Percentiles rank a stretch among this genome's conserved stretches.
These are phyloP conservation scores for Conops quadrifasciatus DNA, from an alignment of 2,888 invertebrate genomes.

Conservation along the genomic window DNA sequence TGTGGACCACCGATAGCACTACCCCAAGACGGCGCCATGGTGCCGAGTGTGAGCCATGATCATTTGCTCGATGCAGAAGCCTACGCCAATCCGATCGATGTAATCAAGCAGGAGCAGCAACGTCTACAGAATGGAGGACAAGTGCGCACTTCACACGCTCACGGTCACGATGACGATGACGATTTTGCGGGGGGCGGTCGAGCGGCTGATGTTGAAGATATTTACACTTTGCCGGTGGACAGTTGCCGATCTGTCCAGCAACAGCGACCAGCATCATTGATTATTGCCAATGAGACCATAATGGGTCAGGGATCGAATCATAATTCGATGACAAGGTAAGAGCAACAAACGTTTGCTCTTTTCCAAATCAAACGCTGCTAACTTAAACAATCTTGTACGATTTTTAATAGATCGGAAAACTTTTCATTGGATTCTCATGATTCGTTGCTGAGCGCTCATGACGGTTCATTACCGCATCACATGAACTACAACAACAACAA, in stretches of 20 bases:
- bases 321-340: conserved; percentile 59
- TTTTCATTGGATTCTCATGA: conserved; percentile 60
- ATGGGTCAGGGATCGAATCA: conserved; percentile 46
- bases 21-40: conserved; percentile 55
- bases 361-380: background rate
- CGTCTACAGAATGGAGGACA: conserved; percentile 55
- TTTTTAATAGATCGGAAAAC: conserved; percentile 53
- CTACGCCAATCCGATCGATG: conserved; percentile 69
- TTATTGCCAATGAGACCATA: conserved; percentile 51
- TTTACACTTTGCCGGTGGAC: conserved; percentile 63
- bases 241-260: conserved; percentile 53
- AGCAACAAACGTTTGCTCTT: background rate
- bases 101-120: conserved; percentile 61
- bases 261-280: conserved; percentile 52
- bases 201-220: conserved; percentile 59
- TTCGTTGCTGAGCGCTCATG: conserved; percentile 52
- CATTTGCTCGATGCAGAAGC: conserved; percentile 59
- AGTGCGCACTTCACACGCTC: conserved; percentile 26
- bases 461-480: conserved; percentile 49
- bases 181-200: conserved; percentile 49
- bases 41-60: conserved; percentile 36
- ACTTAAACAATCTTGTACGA: background rate
- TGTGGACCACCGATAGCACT: conserved; percentile 61
- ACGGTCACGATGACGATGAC: conserved; percentile 51
- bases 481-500: conserved; percentile 52